phyloP scores from a whole-genome alignment of 2,888 invertebrate species.

The Drosophila subquinaria region DNA sequence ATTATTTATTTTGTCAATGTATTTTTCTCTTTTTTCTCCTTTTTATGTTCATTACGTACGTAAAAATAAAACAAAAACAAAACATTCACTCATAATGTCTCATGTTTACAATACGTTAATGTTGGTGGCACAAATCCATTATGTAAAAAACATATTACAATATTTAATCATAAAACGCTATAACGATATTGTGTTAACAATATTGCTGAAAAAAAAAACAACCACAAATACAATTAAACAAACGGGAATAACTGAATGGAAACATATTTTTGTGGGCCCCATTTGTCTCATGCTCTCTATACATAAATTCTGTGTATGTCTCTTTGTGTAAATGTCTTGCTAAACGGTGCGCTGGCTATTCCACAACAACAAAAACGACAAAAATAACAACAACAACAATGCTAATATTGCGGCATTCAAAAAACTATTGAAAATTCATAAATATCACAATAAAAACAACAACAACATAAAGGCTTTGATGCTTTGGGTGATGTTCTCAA shows the following conservation, averaged over 20 bases:
- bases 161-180: slow-evolving; percentile 35
- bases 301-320: slow-evolving; percentile 67
- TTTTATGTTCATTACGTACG: slow-evolving; percentile 79
- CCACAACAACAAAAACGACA: slow-evolving; percentile 33
- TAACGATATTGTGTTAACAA: slow-evolving; percentile 8
- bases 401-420: slow-evolving; percentile 31
- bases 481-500: slow-evolving; percentile 90
- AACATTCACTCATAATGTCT: slow-evolving; percentile 60
- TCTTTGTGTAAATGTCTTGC: slow-evolving; percentile 78
- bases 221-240: slow-evolving; percentile 26
- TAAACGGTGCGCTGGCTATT: slow-evolving; percentile 70
- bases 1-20: slow-evolving; percentile 83
- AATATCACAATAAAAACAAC: slow-evolving; percentile 27
- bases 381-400: slow-evolving; percentile 25
- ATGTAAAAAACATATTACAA: slow-evolving; percentile 27
- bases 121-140: slow-evolving; percentile 83
- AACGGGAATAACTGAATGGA: slow-evolving; percentile 32
- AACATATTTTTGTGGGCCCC: slow-evolving; percentile 65
- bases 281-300: slow-evolving; percentile 62
- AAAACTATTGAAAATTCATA: slow-evolving; percentile 38
- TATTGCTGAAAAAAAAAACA: slow-evolving; percentile 40
- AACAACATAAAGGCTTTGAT: slow-evolving; percentile 88
- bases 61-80: slow-evolving; percentile 67
- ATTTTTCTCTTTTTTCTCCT: slow-evolving; percentile 82
- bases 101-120: slow-evolving; percentile 65